Evolutionary conservation across 2,113 vertebrate species (phyloP).

Genomic region (Falcunculus frontatus): DNA sequence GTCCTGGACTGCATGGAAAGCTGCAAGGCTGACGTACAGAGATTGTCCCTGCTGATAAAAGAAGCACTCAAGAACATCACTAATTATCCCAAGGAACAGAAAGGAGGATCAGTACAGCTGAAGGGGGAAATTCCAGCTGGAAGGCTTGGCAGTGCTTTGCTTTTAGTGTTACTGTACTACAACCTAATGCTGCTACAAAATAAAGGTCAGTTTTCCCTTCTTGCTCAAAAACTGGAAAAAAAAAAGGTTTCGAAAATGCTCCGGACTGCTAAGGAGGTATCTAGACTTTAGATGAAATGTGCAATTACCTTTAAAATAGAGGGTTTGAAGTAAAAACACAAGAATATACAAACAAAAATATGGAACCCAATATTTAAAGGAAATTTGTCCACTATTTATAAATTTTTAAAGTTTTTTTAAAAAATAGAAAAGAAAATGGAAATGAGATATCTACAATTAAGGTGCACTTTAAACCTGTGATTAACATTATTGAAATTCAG

Average conservation of each 20-base stretch:
- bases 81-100: neutral
- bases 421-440: neutral
- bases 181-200: neutral
- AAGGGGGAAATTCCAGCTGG: neutral
- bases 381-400: neutral
- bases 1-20: neutral
- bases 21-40: neutral
- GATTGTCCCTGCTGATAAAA: constrained; percentile 16
- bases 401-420: too few relatives aligned
- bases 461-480: neutral
- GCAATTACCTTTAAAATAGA: neutral
- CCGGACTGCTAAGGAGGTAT: neutral
- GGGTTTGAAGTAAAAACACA: neutral
- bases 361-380: neutral
- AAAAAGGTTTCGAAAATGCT: neutral
- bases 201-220: neutral
- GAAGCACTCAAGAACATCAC: neutral
- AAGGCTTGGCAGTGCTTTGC: neutral
- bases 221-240: neutral
- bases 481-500: neutral
- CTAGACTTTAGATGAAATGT: neutral
- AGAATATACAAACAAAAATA: neutral
- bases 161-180: neutral
- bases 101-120: neutral
- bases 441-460: neutral